Evolutionary conservation across 2,888 invertebrate species (phyloP).

Genomic region (Arge pagana): DNA sequence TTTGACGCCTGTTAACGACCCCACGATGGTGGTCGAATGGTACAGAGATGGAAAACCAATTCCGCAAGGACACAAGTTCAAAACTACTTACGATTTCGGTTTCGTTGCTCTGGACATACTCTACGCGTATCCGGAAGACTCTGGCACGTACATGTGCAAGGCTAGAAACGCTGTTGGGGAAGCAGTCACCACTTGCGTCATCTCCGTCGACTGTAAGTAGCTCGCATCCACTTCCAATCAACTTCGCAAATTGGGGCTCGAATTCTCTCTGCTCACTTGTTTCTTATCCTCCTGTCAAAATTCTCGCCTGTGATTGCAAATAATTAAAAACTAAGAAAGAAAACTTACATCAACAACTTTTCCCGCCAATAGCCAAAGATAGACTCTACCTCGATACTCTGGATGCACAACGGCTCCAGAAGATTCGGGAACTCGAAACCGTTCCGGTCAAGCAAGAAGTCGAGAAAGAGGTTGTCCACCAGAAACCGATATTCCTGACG

Average conservation of each 20-base stretch:
- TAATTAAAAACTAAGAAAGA: not conserved
- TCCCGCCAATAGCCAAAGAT: slow-evolving; percentile 68
- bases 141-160: slow-evolving; percentile 95
- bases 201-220: slow-evolving; percentile 79
- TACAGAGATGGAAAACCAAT: slow-evolving; percentile 93
- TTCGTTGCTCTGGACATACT: slow-evolving; percentile 95
- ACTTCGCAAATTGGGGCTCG: not conserved
- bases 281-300: no score
- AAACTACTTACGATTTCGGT: slow-evolving; percentile 96
- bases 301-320: no score
- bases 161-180: slow-evolving; percentile 95
- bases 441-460: slow-evolving; percentile 77
- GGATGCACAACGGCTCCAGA: slow-evolving; percentile 87
- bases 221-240: not conserved
- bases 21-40: slow-evolving; percentile 99
- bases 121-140: slow-evolving; percentile 96
- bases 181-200: slow-evolving; percentile 90
- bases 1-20: slow-evolving; percentile 95
- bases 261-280: no score
- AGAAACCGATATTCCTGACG: slow-evolving; percentile 90
- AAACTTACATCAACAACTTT: not conserved
- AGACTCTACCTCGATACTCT: slow-evolving; percentile 86
- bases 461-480: slow-evolving; percentile 76
- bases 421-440: slow-evolving; percentile 84
- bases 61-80: slow-evolving; percentile 92